Percentiles rank a stretch among this genome's conserved stretches.
These are phyloP conservation scores for Microplitis manilae DNA, from an alignment of 2,888 invertebrate species.

Conservation along the genomic window DNA sequence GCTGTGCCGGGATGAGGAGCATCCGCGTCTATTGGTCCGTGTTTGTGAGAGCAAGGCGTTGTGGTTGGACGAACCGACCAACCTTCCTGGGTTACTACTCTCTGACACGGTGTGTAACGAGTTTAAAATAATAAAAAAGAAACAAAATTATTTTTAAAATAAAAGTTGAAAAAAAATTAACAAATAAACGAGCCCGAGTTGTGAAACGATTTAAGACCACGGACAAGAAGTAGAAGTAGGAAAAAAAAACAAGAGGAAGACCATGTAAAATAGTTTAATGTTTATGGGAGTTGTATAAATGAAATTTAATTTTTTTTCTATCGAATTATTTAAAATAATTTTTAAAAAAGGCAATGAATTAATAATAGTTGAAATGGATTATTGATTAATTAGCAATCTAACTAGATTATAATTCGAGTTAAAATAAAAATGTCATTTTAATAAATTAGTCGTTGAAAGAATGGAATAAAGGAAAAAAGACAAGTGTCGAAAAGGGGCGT, in stretches of 20 bases:
- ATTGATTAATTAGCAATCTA: neutral
- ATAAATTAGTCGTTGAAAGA: neutral
- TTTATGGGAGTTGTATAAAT: too few species aligned
- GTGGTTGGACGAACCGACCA: slow-evolving; percentile 60
- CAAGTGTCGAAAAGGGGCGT: neutral
- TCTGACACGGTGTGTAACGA: slow-evolving; percentile 29
- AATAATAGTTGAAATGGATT: neutral
- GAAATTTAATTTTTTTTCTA: too few species aligned
- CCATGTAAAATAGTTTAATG: too few species aligned
- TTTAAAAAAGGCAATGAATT: neutral
- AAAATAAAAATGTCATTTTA: neutral
- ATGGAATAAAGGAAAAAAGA: neutral
- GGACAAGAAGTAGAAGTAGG: neutral
- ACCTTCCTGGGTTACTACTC: slow-evolving; percentile 50
- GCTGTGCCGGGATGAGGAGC: slow-evolving; percentile 62
- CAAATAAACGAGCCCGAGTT: slow-evolving; percentile 3
- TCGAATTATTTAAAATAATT: too few species aligned
- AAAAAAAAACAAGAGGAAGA: too few species aligned
- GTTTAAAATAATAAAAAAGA: slow-evolving; percentile 29
- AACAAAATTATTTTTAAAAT: slow-evolving; percentile 20
- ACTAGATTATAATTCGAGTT: neutral
- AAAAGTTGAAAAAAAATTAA: slow-evolving; percentile 12
- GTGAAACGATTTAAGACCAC: slow-evolving; percentile 4
- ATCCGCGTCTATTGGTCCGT: slow-evolving; percentile 64
- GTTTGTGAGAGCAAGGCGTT: slow-evolving; percentile 53